Percentiles rank a stretch among this genome's conserved stretches.
Evolutionary conservation across 1,140 invertebrate genomes (phyloP).

Genomic region (Drosophila lowei): DNA sequence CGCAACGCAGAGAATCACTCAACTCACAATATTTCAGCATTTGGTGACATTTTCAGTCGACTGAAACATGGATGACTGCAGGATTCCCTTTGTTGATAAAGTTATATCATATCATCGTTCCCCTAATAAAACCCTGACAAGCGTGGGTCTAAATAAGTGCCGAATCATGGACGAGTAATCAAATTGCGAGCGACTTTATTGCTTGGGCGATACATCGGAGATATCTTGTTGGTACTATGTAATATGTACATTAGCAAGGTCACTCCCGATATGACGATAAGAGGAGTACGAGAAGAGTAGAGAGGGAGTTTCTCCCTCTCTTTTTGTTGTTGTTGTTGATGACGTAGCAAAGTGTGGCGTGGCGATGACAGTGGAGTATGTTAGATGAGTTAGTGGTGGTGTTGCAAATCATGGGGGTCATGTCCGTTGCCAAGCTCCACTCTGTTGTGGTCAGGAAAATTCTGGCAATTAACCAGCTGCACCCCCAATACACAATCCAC

Average conservation of each 20-base stretch:
- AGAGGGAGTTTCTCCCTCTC: not conserved
- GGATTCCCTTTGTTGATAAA: too few relatives aligned
- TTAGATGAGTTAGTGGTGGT: slow-evolving; percentile 6
- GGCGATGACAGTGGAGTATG: slow-evolving; percentile 26
- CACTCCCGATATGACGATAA: slow-evolving; percentile 9
- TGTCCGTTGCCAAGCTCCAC: slow-evolving; percentile 8
- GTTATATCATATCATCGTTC: too few relatives aligned
- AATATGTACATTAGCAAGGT: slow-evolving; percentile 8
- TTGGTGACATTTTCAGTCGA: too few relatives aligned
- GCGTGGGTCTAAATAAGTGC: not conserved
- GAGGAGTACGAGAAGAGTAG: not conserved
- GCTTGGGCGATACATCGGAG: slow-evolving; percentile 3
- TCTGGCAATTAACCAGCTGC: too few relatives aligned
- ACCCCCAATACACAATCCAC: too few relatives aligned
- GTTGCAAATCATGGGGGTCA: too few relatives aligned
- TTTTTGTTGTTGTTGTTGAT: slow-evolving; percentile 1
- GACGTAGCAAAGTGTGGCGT: slow-evolving; percentile 20
- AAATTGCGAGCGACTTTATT: not conserved
- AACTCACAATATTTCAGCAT: too few relatives aligned
- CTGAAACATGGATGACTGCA: too few relatives aligned
- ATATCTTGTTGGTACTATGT: not conserved
- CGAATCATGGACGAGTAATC: not conserved
- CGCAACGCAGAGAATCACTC: too few relatives aligned
- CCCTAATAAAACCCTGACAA: too few relatives aligned
- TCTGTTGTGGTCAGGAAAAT: slow-evolving; percentile 32